phyloP scores from a whole-genome alignment of 1,140 invertebrate genomes.

The Euwallacea similis region DNA sequence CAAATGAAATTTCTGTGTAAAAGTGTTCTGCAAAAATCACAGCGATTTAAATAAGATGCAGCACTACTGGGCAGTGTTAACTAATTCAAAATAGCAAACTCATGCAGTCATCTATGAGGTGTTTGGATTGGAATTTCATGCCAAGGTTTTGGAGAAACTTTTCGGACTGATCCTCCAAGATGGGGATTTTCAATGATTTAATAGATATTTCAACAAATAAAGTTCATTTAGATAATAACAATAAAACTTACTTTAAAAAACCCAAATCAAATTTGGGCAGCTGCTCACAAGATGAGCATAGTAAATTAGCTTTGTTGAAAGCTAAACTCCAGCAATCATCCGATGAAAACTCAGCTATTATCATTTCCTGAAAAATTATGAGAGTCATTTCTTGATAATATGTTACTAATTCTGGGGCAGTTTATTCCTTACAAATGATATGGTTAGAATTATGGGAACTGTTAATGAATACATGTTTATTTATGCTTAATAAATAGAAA shows the following conservation, averaged over 20 bases:
- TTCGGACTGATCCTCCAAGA: no score
- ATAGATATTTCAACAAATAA: neutral
- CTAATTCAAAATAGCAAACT: no score
- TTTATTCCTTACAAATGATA: neutral
- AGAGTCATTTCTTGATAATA: neutral
- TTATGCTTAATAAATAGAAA: neutral
- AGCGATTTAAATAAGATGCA: no score
- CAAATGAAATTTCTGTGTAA: no score
- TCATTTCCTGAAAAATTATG: slow-evolving; percentile 22
- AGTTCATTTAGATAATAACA: neutral
- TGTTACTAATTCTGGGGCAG: neutral
- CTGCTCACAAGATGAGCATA: slow-evolving; percentile 87
- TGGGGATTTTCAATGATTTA: no score
- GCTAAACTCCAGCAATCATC: slow-evolving; percentile 86
- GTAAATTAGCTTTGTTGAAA: slow-evolving; percentile 81
- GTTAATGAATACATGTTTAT: neutral
- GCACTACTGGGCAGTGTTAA: no score
- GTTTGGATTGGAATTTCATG: no score
- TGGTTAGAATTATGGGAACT: neutral
- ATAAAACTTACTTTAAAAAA: slow-evolving; percentile 59
- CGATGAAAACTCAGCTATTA: slow-evolving; percentile 64
- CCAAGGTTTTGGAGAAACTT: no score
- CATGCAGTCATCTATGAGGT: no score
- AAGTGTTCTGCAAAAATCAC: no score
- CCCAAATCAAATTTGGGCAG: slow-evolving; percentile 76